Conservation (phyloP, 2,888 invertebrate species). For the Drosophila nr. fundita region DNA sequence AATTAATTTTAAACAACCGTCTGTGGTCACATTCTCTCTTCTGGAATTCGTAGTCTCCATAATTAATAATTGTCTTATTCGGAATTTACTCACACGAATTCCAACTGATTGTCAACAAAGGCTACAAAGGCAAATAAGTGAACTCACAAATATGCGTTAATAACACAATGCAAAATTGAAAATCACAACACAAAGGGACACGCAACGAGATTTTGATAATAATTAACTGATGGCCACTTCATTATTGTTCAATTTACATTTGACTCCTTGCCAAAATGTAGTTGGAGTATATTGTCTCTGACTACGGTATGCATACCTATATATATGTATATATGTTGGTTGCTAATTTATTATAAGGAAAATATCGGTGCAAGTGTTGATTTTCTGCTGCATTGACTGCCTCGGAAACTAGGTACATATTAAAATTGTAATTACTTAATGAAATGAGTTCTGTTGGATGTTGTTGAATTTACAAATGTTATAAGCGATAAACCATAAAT, state of each 20-base stretch:
- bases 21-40: background rate
- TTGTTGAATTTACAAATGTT: background rate
- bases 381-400: background rate
- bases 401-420: background rate
- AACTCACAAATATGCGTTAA: background rate
- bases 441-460: too few relatives aligned
- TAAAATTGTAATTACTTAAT: background rate
- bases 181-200: background rate
- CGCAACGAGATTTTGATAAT: background rate
- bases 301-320: too few relatives aligned
- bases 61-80: background rate
- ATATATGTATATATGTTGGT: too few relatives aligned
- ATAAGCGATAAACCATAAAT: background rate
- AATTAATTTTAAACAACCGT: background rate
- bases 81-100: background rate
- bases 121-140: background rate
- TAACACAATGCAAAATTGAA: background rate
- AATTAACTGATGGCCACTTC: background rate
- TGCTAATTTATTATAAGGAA: background rate
- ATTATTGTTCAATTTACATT: background rate
- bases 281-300: too few relatives aligned
- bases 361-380: background rate
- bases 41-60: background rate
- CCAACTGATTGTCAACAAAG: background rate
- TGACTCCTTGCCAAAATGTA: background rate